These are phyloP conservation scores for Orcinus orca DNA, from an alignment of 2,113 vertebrate genomes.

Conservation along the genomic window DNA sequence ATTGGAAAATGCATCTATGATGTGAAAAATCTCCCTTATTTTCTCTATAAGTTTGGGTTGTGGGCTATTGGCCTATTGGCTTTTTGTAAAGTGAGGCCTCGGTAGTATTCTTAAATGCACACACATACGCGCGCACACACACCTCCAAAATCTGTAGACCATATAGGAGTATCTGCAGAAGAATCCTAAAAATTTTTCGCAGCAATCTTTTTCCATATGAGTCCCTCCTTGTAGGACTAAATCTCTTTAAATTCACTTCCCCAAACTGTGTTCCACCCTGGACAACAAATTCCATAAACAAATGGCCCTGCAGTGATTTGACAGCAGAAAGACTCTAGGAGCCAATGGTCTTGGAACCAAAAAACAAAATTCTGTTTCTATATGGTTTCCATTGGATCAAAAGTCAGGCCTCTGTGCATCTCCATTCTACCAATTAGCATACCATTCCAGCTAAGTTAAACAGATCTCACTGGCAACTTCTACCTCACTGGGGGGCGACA, in stretches of 20 bases:
- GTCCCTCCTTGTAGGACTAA: background rate
- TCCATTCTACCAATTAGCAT: background rate
- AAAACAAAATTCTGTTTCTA: constrained; percentile 50
- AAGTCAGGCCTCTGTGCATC: background rate
- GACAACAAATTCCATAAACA: constrained; percentile 62
- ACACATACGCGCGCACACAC: background rate
- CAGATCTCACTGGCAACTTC: background rate
- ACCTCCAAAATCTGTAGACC: background rate
- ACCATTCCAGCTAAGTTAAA: background rate
- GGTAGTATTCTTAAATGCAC: background rate
- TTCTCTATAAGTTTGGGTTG: background rate
- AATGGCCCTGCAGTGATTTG: background rate
- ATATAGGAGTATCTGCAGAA: background rate
- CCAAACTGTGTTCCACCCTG: background rate
- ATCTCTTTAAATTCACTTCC: constrained; percentile 11
- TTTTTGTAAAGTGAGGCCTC: background rate
- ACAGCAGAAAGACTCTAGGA: constrained; percentile 64
- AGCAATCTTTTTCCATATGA: background rate
- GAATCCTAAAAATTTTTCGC: background rate
- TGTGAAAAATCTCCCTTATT: background rate
- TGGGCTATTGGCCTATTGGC: background rate
- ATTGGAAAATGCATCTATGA: background rate
- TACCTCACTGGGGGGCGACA: background rate
- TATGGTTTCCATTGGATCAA: background rate
- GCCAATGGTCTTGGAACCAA: constrained; percentile 18